phyloP scores from a whole-genome alignment of 2,113 vertebrate genomes.

The Todiramphus chloris region DNA sequence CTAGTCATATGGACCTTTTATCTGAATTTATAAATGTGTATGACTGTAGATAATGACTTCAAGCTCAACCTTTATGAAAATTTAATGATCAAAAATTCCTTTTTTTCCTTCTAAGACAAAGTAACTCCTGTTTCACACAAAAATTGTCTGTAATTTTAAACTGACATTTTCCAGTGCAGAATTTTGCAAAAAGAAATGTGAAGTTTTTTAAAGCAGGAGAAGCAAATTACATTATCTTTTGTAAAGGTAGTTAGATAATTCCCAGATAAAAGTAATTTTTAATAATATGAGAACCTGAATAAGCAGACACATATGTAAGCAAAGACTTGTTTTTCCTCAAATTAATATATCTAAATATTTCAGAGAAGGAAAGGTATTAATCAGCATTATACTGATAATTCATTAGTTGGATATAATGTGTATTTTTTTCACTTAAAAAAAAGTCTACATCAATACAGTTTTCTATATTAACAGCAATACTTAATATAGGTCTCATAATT shows the following conservation, averaged over 20 bases:
- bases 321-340: not conserved
- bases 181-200: not conserved
- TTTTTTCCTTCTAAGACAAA: not conserved
- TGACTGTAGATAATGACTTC: not conserved
- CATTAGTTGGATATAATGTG: not conserved
- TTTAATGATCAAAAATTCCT: fast-evolving
- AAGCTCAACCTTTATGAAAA: not conserved
- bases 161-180: not conserved
- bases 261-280: not conserved
- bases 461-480: not conserved
- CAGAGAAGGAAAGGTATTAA: not conserved
- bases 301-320: not conserved
- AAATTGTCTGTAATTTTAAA: not conserved
- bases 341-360: not conserved
- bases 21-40: not conserved
- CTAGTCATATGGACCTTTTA: not conserved
- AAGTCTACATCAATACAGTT: not conserved
- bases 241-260: not conserved
- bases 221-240: not conserved
- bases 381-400: not conserved
- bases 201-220: not conserved
- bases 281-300: not conserved
- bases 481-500: not conserved
- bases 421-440: not conserved
- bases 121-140: not conserved